Evolutionary conservation across 2,113 vertebrate species (phyloP).

Genomic region (Coracopsis vasa): DNA sequence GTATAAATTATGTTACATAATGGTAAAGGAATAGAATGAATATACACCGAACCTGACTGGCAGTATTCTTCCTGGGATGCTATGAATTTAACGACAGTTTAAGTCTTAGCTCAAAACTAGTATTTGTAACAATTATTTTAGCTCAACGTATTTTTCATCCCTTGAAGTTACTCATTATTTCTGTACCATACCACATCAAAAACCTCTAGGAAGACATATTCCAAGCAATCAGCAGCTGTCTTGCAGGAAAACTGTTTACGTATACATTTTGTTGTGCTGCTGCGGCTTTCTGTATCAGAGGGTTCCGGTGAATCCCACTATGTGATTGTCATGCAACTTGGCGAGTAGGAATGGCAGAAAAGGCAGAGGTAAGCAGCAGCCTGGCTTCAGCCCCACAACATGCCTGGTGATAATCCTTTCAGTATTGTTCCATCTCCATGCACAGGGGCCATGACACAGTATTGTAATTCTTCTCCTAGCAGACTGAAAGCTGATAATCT

Average conservation of each 20-base stretch:
- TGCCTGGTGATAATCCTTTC: background rate
- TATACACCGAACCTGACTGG: background rate
- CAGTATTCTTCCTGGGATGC: background rate
- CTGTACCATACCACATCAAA: background rate
- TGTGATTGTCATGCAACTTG: background rate
- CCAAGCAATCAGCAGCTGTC: background rate
- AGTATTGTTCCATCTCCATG: background rate
- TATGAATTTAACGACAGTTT: background rate
- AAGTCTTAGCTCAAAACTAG: background rate
- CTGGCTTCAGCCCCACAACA: background rate
- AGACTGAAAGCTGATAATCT: conserved; percentile 18
- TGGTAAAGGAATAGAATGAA: background rate
- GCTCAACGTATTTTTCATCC: background rate
- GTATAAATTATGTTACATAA: background rate
- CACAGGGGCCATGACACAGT: background rate
- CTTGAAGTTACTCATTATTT: background rate
- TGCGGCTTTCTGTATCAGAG: background rate
- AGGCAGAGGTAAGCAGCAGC: background rate
- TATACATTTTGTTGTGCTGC: background rate
- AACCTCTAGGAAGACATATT: background rate
- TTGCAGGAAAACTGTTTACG: background rate
- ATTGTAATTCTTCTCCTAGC: background rate
- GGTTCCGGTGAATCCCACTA: background rate
- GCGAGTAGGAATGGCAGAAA: background rate
- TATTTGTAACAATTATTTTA: background rate